A percentile compares a stretch with the other conserved stretches of the same genome.
These are phyloP conservation scores for Callosobruchus maculatus DNA, from an alignment of 2,888 invertebrate species.

Conservation along the genomic window DNA sequence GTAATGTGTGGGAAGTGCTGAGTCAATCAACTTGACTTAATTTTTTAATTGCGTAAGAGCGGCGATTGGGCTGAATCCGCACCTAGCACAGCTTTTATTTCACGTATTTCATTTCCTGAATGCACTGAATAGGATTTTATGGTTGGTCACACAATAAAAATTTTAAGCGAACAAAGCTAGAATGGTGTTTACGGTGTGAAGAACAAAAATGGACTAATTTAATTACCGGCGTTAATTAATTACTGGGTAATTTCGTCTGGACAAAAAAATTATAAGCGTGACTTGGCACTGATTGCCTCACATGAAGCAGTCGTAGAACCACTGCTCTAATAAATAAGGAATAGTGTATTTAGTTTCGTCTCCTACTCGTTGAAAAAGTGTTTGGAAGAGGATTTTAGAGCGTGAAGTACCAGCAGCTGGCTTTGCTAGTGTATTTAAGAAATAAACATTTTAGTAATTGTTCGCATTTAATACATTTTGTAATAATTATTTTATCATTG, in stretches of 20 bases:
- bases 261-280: not conserved
- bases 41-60: no score
- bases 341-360: not conserved
- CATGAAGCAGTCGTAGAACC: not conserved
- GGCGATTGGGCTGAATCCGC: not conserved
- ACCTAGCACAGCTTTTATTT: not conserved
- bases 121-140: not conserved
- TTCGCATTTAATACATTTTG: no score
- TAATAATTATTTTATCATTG: no score
- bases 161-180: not conserved
- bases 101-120: not conserved
- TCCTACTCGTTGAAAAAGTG: not conserved
- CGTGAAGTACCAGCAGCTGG: no score
- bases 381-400: not conserved
- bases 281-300: not conserved
- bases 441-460: no score
- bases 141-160: not conserved
- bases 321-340: not conserved
- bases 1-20: no score
- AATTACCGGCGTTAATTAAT: not conserved
- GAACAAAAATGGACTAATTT: not conserved
- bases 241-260: not conserved
- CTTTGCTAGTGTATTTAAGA: no score
- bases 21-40: no score
- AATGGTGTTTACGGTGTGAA: not conserved